A percentile compares a stretch with the other conserved stretches of the same genome.
These are phyloP conservation scores for Alouatta palliata DNA, from an alignment of 2,113 vertebrate genomes.

Conservation along the genomic window DNA sequence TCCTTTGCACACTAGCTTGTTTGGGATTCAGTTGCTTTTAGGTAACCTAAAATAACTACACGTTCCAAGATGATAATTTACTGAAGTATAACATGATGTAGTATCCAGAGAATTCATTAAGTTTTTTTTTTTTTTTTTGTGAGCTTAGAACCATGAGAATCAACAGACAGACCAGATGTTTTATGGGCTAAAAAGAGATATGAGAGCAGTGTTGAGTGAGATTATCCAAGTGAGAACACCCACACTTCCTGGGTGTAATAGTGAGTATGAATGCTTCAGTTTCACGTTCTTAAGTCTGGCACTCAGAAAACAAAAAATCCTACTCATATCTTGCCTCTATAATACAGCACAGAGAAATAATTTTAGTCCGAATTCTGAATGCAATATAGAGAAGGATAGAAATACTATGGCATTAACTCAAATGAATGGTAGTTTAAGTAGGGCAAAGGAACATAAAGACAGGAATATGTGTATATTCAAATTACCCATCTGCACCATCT, in stretches of 20 bases:
- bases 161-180: conserved; percentile 21
- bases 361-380: conserved; percentile 48
- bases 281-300: conserved; percentile 36
- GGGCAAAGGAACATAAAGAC: conserved; percentile 63
- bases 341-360: conserved; percentile 54
- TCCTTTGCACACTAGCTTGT: background rate
- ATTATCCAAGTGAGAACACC: conserved; percentile 36
- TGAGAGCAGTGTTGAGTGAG: background rate
- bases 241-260: conserved; percentile 19
- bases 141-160: conserved; percentile 39
- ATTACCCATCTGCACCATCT: conserved; percentile 69
- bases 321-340: conserved; percentile 60
- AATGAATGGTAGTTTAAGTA: conserved; percentile 67
- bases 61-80: conserved; percentile 54
- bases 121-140: conserved; percentile 52
- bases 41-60: conserved; percentile 38
- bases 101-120: conserved; percentile 4
- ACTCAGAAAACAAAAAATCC: background rate
- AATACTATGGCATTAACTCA: conserved; percentile 58
- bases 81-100: conserved; percentile 35
- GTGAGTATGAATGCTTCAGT: conserved; percentile 13
- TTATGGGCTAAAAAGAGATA: conserved; percentile 13
- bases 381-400: conserved; percentile 34
- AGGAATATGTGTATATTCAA: conserved; percentile 77
- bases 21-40: conserved; percentile 39